Evolutionary conservation across 2,797 vertebrate species (phyloP).

Genomic region (Esox masquinongy): DNA sequence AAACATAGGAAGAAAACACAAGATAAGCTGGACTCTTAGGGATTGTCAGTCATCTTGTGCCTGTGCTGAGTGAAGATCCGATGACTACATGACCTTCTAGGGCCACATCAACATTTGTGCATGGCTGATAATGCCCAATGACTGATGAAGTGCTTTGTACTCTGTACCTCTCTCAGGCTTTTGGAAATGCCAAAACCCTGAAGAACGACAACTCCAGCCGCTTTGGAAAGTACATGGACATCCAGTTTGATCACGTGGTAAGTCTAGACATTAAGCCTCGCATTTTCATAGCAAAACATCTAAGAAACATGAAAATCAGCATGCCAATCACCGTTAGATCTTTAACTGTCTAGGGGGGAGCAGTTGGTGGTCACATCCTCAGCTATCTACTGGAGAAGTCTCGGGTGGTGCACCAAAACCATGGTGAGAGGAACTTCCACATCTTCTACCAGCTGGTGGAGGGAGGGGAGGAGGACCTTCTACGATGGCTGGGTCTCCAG

Average conservation of each 20-base stretch:
- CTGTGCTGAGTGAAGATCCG: too few relatives aligned
- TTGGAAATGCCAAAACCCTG: conserved; percentile 93
- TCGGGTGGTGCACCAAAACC: conserved; percentile 91
- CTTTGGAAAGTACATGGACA: conserved; percentile 98
- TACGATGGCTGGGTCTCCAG: conserved; percentile 87
- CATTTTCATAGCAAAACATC: neutral
- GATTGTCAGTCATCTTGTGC: too few relatives aligned
- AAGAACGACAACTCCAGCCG: conserved; percentile 96
- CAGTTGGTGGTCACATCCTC: conserved; percentile 92
- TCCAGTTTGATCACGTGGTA: conserved; percentile 96
- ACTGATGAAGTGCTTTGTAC: neutral
- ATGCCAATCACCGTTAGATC: neutral
- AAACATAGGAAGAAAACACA: too few relatives aligned
- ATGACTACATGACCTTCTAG: too few relatives aligned
- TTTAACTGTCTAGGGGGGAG: conserved; percentile 77
- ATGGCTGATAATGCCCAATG: neutral
- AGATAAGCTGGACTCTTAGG: too few relatives aligned
- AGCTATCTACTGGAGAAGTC: conserved; percentile 96
- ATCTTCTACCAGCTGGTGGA: conserved; percentile 95
- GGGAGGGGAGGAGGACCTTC: conserved; percentile 85
- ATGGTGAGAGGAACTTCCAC: conserved; percentile 93
- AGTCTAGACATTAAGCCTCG: neutral
- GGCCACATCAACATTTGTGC: too few relatives aligned
- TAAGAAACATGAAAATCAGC: neutral
- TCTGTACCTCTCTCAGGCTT: conserved; percentile 76